Evolutionary conservation across 2,888 invertebrate species (phyloP).

Genomic region (Drosophila fulvimacula): DNA sequence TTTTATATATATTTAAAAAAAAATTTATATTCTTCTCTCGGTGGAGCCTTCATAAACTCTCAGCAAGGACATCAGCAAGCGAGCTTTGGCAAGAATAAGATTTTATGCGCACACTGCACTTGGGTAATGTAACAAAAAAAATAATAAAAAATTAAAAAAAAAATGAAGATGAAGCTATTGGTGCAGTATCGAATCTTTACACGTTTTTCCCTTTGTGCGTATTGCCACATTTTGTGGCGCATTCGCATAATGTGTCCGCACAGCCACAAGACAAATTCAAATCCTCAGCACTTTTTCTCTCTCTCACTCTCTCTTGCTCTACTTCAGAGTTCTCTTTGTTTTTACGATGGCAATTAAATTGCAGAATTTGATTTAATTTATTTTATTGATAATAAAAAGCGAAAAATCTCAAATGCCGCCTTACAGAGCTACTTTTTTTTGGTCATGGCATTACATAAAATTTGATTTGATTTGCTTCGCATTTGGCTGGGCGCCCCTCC

Average conservation of each 20-base stretch:
- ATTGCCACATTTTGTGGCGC: conserved; percentile 52
- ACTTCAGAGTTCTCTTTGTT: conserved; percentile 28
- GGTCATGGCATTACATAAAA: conserved; percentile 59
- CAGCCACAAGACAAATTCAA: conserved; percentile 35
- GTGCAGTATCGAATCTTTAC: conserved; percentile 27
- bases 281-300: conserved; percentile 16
- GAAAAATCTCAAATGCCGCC: conserved; percentile 43
- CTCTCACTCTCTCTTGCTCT: neutral
- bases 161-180: conserved; percentile 17
- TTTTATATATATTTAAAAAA: neutral
- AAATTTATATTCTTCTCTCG: too few relatives aligned
- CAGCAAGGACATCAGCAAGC: neutral
- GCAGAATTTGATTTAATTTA: conserved; percentile 77
- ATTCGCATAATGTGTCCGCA: conserved; percentile 28
- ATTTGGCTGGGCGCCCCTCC: conserved; percentile 4
- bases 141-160: neutral
- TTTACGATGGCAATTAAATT: conserved; percentile 78
- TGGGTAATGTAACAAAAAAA: conserved; percentile 4
- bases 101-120: conserved; percentile 1
- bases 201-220: conserved; percentile 12
- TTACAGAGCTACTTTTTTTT: conserved; percentile 7
- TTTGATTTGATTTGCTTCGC: conserved; percentile 65
- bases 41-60: neutral
- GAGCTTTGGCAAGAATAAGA: neutral
- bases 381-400: conserved; percentile 76